These are phyloP conservation scores for Mythimna vitellina DNA, from an alignment of 2,888 invertebrate species.

Conservation along the genomic window DNA sequence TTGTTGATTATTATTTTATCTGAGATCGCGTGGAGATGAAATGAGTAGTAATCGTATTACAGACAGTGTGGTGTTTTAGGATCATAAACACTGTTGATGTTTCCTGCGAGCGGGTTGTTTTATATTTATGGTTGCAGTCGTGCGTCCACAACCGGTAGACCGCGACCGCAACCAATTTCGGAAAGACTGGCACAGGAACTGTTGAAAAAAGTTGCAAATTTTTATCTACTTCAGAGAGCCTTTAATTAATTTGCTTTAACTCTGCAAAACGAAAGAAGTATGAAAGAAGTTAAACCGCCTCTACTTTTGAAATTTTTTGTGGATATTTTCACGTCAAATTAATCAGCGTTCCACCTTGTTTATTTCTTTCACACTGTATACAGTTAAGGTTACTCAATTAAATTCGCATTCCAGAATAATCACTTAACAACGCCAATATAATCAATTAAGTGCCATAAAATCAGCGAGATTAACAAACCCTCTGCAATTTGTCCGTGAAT, in stretches of 20 bases:
- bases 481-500: slow-evolving; percentile 40
- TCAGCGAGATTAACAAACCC: slow-evolving; percentile 40
- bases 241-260: slow-evolving; percentile 24
- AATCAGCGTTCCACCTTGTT: slow-evolving; percentile 23
- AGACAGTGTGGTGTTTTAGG: slow-evolving; percentile 54
- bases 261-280: slow-evolving; percentile 10
- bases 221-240: slow-evolving; percentile 22
- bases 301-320: slow-evolving; percentile 37
- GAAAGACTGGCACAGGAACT: slow-evolving; percentile 13
- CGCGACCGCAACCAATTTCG: slow-evolving; percentile 42
- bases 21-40: slow-evolving; percentile 70
- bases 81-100: slow-evolving; percentile 62
- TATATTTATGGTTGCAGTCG: slow-evolving; percentile 28
- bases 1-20: slow-evolving; percentile 72
- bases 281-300: slow-evolving; percentile 20
- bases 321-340: slow-evolving; percentile 29
- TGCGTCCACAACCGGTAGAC: slow-evolving; percentile 26
- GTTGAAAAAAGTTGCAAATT: slow-evolving; percentile 40
- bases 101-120: slow-evolving; percentile 49
- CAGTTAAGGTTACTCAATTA: slow-evolving; percentile 44
- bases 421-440: slow-evolving; percentile 17
- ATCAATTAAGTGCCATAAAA: slow-evolving; percentile 45
- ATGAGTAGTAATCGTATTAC: slow-evolving; percentile 69
- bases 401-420: slow-evolving; percentile 47
- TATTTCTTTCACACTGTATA: slow-evolving; percentile 13